Conservation (phyloP, 2,888 invertebrate genomes). For the Tinea semifulvella region DNA sequence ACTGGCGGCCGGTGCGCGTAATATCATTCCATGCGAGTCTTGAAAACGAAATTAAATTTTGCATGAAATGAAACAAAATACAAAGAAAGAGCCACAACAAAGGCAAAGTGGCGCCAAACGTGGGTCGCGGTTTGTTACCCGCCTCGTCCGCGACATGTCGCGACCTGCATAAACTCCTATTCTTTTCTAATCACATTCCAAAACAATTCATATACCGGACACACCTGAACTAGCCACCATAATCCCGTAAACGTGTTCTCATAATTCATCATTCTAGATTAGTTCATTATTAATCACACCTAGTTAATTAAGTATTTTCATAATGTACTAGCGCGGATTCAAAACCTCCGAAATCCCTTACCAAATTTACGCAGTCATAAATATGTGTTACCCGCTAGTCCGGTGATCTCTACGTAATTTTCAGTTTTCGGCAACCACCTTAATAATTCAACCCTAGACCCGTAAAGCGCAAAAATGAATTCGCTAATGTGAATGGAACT, state of each 20-base stretch:
- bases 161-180: background rate
- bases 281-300: constrained; percentile 17
- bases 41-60: constrained; percentile 67
- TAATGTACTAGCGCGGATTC: constrained; percentile 54
- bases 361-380: constrained; percentile 54
- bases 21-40: constrained; percentile 66
- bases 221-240: background rate
- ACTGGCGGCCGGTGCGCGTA: constrained; percentile 48
- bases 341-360: constrained; percentile 37
- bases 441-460: constrained; percentile 41
- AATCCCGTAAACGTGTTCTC: background rate
- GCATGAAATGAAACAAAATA: constrained; percentile 65
- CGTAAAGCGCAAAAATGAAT: constrained; percentile 53
- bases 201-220: background rate
- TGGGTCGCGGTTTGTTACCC: constrained; percentile 48
- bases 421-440: constrained; percentile 56
- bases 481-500: constrained; percentile 66
- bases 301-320: constrained; percentile 61
- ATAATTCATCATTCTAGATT: background rate
- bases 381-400: constrained; percentile 32
- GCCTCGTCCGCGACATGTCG: constrained; percentile 16
- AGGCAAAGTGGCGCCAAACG: constrained; percentile 46
- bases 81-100: constrained; percentile 63
- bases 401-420: constrained; percentile 49
- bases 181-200: constrained; percentile 49